Conservation (phyloP, 2,888 invertebrate species). For the Aspidiotus destructor region DNA sequence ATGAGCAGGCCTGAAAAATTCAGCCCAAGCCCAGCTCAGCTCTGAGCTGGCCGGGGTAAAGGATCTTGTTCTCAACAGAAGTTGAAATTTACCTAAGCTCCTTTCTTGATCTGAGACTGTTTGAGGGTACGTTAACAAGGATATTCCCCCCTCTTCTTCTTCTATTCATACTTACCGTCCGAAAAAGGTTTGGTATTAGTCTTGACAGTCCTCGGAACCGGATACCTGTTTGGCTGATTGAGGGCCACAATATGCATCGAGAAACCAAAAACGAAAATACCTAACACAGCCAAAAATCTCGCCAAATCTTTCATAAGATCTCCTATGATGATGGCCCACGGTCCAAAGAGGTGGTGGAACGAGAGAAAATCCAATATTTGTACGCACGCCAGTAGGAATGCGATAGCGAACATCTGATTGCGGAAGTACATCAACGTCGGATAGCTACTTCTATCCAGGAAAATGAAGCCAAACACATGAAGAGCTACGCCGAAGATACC, state of each 20-base stretch:
- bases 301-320: constrained; percentile 87
- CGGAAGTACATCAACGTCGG: constrained; percentile 84
- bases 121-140: too few relatives aligned
- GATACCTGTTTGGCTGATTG: constrained; percentile 82
- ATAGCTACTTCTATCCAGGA: constrained; percentile 58
- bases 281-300: constrained; percentile 92
- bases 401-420: constrained; percentile 93
- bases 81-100: too few relatives aligned
- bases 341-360: constrained; percentile 98
- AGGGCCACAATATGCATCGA: constrained; percentile 93
- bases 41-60: too few relatives aligned
- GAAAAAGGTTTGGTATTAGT: constrained; percentile 21
- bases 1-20: too few relatives aligned
- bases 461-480: constrained; percentile 55
- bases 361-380: constrained; percentile 96
- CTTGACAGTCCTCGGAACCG: not conserved
- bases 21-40: too few relatives aligned
- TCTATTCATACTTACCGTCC: constrained; percentile 32
- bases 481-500: constrained; percentile 84
- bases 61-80: too few relatives aligned
- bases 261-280: constrained; percentile 97
- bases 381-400: constrained; percentile 90
- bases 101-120: too few relatives aligned
- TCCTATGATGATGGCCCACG: constrained; percentile 99
- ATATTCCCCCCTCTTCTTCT: too few relatives aligned